Conservation (phyloP, 2,113 vertebrate genomes). For the Nycticebus coucang region DNA sequence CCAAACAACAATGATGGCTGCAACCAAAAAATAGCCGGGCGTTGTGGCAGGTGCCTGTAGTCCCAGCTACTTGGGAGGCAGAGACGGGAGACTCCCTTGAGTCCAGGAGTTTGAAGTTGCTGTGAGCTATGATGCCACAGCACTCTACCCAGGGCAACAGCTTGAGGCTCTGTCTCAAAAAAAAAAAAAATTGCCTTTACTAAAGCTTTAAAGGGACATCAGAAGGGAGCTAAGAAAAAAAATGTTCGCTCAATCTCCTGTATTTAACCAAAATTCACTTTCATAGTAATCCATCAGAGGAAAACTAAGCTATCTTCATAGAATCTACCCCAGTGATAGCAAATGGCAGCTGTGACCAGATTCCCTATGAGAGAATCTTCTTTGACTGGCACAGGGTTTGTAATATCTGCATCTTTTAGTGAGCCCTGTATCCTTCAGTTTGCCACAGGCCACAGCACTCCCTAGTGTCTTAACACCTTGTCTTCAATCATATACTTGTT, state of each 20-base stretch:
- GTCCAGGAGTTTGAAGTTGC: too few species aligned
- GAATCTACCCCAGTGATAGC: background rate
- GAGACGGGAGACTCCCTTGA: too few species aligned
- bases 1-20: too few species aligned
- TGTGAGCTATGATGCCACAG: too few species aligned
- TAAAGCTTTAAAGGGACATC: background rate
- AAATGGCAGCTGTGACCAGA: background rate
- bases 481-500: background rate
- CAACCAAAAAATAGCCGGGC: too few species aligned
- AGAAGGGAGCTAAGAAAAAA: background rate
- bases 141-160: too few species aligned
- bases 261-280: slow-evolving; percentile 17
- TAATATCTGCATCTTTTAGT: background rate
- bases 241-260: background rate
- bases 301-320: background rate
- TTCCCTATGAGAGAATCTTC: background rate
- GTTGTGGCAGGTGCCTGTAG: too few species aligned
- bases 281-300: background rate
- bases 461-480: background rate
- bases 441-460: fast-evolving
- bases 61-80: too few species aligned
- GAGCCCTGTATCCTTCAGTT: background rate
- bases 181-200: background rate
- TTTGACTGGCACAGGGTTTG: background rate
- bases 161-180: too few species aligned